phyloP scores from a whole-genome alignment of 1,140 invertebrate species.

The Brachionus calyciflorus region DNA sequence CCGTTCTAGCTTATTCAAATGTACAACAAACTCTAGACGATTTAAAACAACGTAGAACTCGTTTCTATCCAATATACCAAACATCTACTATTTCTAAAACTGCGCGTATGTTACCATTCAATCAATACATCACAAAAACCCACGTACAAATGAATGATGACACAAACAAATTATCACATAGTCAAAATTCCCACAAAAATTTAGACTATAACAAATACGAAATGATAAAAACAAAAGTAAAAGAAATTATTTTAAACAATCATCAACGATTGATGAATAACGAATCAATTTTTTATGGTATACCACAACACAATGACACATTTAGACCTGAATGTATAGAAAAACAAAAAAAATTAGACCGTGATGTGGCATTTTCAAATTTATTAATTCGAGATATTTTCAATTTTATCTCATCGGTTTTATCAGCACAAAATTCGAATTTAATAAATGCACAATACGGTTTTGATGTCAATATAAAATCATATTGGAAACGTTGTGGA shows the following conservation, averaged over 20 bases:
- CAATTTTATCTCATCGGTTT: not conserved
- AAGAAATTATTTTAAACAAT: slow-evolving; percentile 24
- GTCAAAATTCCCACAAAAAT: not conserved
- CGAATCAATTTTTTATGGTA: not conserved
- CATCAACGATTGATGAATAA: not conserved
- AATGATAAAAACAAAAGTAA: not conserved
- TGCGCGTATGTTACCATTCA: not conserved
- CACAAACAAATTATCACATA: not conserved
- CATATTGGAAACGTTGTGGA: slow-evolving; percentile 36
- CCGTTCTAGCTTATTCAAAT: slow-evolving; percentile 38
- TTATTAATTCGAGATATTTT: slow-evolving; percentile 11
- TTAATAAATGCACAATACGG: slow-evolving; percentile 22
- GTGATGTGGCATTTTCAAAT: not conserved
- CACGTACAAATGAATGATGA: slow-evolving; percentile 9
- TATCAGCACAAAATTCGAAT: not conserved
- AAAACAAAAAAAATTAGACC: not conserved
- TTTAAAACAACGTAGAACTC: slow-evolving; percentile 9
- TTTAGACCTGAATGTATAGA: slow-evolving; percentile 5
- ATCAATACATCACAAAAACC: slow-evolving; percentile 41
- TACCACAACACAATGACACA: not conserved
- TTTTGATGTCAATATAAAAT: slow-evolving; percentile 12
- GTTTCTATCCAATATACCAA: not conserved
- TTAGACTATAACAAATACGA: slow-evolving; percentile 20
- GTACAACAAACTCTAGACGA: slow-evolving; percentile 31
- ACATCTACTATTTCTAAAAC: not conserved